Evolutionary conservation across 1,140 invertebrate species (phyloP), one percentile per base, ranked within the genome.

Genomic region (Drosophila neocordata): DNA sequence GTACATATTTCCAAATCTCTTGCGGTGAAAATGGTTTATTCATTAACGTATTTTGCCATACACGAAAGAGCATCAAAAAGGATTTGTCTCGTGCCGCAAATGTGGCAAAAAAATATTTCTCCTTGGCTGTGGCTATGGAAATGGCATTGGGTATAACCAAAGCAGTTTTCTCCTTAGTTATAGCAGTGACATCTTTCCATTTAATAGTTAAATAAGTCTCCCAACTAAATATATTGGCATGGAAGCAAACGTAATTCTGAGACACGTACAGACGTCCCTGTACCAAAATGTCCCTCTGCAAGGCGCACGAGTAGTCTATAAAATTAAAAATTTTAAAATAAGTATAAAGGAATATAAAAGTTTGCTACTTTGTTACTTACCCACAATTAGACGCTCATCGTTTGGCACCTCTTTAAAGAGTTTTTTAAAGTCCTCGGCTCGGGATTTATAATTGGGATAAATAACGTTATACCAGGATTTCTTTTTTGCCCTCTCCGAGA

Each of bases 111-210:
- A 99, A 99, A 92, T 96, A 96, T 91, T 97, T 98, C 68, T 98
- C 97, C 44, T 92, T 94, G 73, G 95, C 95, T 13, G 96, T 97
- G 69, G 94, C 94, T 74, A 99, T 95, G 76, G 97, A 94, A 81
- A 99, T 96, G 61, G 98, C 98, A 93, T 99, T 99, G 62, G 98
- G 98, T 92, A 99, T 98, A 13, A 99, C 97, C 87, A 97, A 93
- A 3, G 97, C 97, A 22, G 96, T 97, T 93, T 97, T 97, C 90
- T 97, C 96, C 92, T 97, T 97, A 9, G 97, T 98, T 89, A 99
- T 96, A 52, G 96, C 95, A 1, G 95, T 95, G 31, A 99, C 96
- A 75, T 99, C 97, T 90, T 96, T 97, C 95, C 96, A 97, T 76
- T 95, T 94, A 48, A 98, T 92, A 52, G 93, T 94, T 20, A 97